A percentile compares a stretch with the other conserved stretches of the same genome.
Evolutionary conservation across 2,888 invertebrate species (phyloP).

Genomic region (Xestobium rufovillosum): DNA sequence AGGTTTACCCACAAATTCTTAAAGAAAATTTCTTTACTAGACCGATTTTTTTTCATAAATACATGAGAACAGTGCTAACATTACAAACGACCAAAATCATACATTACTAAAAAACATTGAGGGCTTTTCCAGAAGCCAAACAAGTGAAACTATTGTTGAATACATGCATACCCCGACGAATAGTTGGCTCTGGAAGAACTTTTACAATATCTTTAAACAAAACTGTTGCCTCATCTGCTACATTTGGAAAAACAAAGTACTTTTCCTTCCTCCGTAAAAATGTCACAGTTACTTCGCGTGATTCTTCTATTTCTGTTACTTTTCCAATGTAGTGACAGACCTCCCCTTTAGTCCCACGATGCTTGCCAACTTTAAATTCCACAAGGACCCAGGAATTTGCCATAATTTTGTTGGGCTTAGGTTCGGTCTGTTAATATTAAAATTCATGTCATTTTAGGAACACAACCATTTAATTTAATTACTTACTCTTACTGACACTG

Average conservation of each 20-base stretch:
- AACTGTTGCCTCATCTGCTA: constrained; percentile 1
- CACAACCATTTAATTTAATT: neutral
- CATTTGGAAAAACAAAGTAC: neutral
- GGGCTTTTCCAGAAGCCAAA: neutral
- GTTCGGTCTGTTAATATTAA: neutral
- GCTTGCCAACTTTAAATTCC: neutral
- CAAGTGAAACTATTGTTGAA: constrained; percentile 12
- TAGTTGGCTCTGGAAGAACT: constrained; percentile 1
- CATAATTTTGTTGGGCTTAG: neutral
- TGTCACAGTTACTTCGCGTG: constrained; percentile 1
- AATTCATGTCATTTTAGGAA: too few species aligned
- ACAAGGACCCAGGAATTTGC: constrained; percentile 2
- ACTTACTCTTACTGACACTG: neutral
- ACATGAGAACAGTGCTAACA: too few species aligned
- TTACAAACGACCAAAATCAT: too few species aligned
- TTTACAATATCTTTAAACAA: neutral
- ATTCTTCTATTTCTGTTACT: neutral
- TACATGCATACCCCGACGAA: constrained; percentile 9
- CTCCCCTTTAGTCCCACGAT: neutral
- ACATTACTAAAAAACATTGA: neutral
- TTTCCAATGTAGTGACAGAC: constrained; percentile 1
- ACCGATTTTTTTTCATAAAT: too few species aligned
- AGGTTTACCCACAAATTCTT: too few species aligned
- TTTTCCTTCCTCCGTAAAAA: neutral
- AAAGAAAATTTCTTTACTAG: too few species aligned